Conservation (phyloP, 2,797 vertebrate species). For the Anguilla obscura region DNA sequence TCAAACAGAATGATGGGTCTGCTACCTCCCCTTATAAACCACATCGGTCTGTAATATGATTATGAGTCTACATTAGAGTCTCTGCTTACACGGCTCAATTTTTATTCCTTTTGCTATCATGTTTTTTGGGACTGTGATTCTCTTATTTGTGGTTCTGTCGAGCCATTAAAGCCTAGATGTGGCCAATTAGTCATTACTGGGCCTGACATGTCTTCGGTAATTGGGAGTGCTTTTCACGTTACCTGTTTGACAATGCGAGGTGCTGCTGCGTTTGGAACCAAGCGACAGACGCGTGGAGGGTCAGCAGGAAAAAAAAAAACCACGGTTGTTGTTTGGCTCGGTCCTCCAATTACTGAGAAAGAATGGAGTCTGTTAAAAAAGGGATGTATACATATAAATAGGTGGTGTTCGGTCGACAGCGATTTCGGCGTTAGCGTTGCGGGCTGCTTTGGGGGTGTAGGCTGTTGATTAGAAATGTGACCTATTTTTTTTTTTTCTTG, state of each 20-base stretch:
- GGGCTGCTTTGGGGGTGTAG: conserved; percentile 32
- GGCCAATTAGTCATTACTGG: conserved; percentile 13
- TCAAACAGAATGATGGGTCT: conserved; percentile 3
- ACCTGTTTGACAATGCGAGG: conserved; percentile 17
- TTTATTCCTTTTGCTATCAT: neutral
- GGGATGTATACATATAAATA: conserved; percentile 36
- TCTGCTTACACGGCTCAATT: neutral
- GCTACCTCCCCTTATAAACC: neutral
- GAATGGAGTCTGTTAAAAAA: conserved; percentile 1
- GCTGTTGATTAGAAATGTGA: conserved; percentile 58
- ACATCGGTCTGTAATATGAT: neutral
- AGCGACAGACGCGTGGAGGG: conserved; percentile 20
- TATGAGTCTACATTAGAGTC: neutral
- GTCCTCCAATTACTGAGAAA: conserved; percentile 23
- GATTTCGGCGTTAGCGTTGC: conserved; percentile 60
- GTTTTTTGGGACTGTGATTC: neutral
- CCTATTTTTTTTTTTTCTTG: conserved; percentile 60
- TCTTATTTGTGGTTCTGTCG: neutral
- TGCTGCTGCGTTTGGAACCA: neutral
- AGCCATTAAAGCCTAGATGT: neutral
- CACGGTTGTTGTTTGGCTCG: conserved; percentile 18
- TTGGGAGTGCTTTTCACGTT: neutral
- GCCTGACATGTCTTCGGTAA: conserved; percentile 4
- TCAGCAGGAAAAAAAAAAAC: neutral
- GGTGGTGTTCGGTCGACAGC: conserved; percentile 45